Evolutionary conservation across 1,140 invertebrate genomes (phyloP).

Genomic region (Phocides pigmalion): DNA sequence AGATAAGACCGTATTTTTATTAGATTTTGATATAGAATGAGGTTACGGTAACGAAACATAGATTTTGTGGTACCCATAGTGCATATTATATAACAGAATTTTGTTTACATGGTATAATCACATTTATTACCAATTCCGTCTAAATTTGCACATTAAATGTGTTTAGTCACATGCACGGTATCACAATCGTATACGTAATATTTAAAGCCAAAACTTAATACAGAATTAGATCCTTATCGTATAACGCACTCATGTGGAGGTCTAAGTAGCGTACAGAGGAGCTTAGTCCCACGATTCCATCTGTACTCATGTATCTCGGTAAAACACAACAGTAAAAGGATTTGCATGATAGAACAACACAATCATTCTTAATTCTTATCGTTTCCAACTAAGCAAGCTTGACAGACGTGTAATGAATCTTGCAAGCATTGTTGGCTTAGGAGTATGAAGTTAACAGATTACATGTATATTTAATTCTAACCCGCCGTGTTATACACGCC

Average conservation of each 20-base stretch:
- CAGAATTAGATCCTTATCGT: not conserved
- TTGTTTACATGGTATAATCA: too few relatives aligned
- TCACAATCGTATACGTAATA: too few relatives aligned
- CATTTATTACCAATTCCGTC: too few relatives aligned
- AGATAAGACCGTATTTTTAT: too few relatives aligned
- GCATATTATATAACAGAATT: too few relatives aligned
- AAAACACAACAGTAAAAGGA: slow-evolving; percentile 28
- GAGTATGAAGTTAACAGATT: slow-evolving; percentile 57
- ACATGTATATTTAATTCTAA: slow-evolving; percentile 60
- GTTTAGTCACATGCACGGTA: too few relatives aligned
- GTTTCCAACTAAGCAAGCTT: slow-evolving; percentile 43
- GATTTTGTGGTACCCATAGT: too few relatives aligned
- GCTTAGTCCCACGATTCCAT: slow-evolving; percentile 16
- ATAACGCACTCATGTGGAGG: not conserved
- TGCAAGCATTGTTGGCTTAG: slow-evolving; percentile 46
- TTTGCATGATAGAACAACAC: slow-evolving; percentile 39
- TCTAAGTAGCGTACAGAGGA: not conserved
- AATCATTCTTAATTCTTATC: slow-evolving; percentile 47
- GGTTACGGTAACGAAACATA: too few relatives aligned
- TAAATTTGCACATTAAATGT: too few relatives aligned
- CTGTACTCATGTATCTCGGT: not conserved
- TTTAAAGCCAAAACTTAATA: too few relatives aligned
- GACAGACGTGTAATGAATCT: slow-evolving; percentile 48
- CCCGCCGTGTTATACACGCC: slow-evolving; percentile 35
- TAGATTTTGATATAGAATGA: too few relatives aligned